These are phyloP conservation scores for Troides oblongomaculatus DNA, from an alignment of 2,888 invertebrate species.

Conservation along the genomic window DNA sequence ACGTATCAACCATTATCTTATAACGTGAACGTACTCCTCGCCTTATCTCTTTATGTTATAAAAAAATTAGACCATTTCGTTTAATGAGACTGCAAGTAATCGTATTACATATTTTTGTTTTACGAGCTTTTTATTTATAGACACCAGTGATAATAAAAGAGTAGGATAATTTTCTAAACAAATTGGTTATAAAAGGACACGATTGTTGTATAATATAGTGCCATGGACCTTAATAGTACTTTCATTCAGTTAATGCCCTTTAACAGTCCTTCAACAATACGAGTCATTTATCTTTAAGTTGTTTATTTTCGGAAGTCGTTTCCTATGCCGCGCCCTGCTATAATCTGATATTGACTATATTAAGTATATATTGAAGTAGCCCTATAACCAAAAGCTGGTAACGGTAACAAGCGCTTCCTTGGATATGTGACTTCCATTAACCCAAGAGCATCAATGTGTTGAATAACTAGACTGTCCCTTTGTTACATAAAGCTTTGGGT, in stretches of 20 bases:
- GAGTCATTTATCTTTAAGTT: slow-evolving; percentile 9
- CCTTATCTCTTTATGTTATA: too few species aligned
- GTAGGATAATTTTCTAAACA: background rate
- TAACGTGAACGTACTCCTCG: too few species aligned
- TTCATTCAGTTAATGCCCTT: background rate
- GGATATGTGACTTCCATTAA: too few species aligned
- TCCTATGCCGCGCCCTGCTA: slow-evolving; percentile 9
- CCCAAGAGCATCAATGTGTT: too few species aligned
- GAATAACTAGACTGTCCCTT: too few species aligned
- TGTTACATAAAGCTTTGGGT: too few species aligned
- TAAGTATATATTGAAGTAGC: background rate
- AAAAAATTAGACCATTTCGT: too few species aligned
- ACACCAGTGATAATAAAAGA: too few species aligned
- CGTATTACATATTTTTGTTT: too few species aligned
- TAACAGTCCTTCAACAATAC: slow-evolving; percentile 5
- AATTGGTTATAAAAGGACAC: background rate
- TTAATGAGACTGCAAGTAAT: too few species aligned
- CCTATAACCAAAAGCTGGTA: background rate
- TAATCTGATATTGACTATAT: slow-evolving; percentile 13
- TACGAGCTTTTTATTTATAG: too few species aligned
- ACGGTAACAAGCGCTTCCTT: background rate
- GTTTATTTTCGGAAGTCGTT: slow-evolving; percentile 16
- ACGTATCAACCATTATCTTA: too few species aligned
- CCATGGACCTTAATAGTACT: background rate
- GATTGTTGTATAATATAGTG: background rate